These are phyloP conservation scores for Fistularia commersonii DNA, from an alignment of 2,797 vertebrate genomes.

Conservation along the genomic window DNA sequence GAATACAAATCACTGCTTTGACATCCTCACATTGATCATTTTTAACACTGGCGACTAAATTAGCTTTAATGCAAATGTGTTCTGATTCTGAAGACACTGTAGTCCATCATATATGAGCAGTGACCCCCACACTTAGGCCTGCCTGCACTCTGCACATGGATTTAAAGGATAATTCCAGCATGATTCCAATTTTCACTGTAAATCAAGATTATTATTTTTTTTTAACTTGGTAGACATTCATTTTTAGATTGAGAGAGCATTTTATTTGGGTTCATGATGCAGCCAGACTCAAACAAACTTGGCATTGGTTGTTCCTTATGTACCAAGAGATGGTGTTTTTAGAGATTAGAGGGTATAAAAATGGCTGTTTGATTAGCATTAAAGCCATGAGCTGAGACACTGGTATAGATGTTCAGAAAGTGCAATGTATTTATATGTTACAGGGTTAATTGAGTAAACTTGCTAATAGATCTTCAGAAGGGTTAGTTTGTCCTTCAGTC, in stretches of 20 bases:
- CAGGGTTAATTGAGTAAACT: constrained; percentile 1
- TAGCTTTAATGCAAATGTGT: constrained; percentile 22
- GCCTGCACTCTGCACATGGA: not conserved
- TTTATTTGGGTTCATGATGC: not conserved
- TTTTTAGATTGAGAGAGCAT: not conserved
- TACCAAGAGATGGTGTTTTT: not conserved
- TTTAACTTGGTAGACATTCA: not conserved
- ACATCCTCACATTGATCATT: constrained; percentile 21
- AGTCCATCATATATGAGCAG: constrained; percentile 6
- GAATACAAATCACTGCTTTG: constrained; percentile 37
- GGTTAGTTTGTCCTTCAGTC: too few species aligned
- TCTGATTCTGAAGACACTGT: constrained; percentile 18
- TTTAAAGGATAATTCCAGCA: constrained; percentile 42
- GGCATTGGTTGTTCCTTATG: not conserved
- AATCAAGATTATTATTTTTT: not conserved
- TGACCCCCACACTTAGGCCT: not conserved
- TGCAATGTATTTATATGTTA: constrained; percentile 1
- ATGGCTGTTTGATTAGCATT: not conserved
- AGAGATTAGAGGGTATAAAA: not conserved
- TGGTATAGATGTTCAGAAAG: too few species aligned
- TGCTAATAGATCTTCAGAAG: not conserved
- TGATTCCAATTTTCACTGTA: constrained; percentile 7
- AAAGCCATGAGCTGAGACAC: too few species aligned
- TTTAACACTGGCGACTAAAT: constrained; percentile 31
- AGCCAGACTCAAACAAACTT: not conserved